Conservation (phyloP, 2,113 vertebrate genomes). For the Ondatra zibethicus region DNA sequence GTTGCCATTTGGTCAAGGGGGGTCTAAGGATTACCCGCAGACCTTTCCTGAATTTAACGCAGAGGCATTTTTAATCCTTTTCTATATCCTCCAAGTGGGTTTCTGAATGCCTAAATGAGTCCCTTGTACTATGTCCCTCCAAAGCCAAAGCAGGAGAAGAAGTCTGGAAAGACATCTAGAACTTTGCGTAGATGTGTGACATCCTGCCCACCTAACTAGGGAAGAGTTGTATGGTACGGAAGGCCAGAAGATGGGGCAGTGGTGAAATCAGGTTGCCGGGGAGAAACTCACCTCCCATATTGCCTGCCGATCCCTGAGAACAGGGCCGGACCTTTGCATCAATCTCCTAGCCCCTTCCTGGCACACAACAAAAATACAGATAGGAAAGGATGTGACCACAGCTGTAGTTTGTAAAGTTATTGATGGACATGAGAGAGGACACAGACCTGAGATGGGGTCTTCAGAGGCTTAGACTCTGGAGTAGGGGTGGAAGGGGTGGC, state of each 20-base stretch:
- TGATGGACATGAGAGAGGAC: background rate
- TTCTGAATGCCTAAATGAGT: conserved; percentile 24
- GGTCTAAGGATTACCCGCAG: background rate
- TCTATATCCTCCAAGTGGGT: background rate
- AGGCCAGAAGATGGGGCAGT: background rate
- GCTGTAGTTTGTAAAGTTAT: background rate
- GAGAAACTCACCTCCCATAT: background rate
- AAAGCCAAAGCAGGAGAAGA: background rate
- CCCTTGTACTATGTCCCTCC: background rate
- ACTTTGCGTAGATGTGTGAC: conserved; percentile 27
- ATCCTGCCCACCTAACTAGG: conserved; percentile 8
- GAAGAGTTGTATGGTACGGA: background rate
- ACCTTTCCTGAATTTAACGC: conserved; percentile 9
- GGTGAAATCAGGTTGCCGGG: background rate
- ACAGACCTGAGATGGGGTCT: background rate
- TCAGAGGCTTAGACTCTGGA: background rate
- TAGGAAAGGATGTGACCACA: background rate
- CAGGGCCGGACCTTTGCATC: background rate
- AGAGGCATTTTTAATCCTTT: background rate
- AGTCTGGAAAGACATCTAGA: conserved; percentile 42
- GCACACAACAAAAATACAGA: background rate
- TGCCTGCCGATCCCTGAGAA: background rate
- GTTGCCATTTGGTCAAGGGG: background rate
- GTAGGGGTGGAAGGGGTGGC: background rate
- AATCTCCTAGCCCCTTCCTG: background rate